Base-by-base conservation (phyloP, 1,140 invertebrate genomes). In the Magallana gigas region DNA sequence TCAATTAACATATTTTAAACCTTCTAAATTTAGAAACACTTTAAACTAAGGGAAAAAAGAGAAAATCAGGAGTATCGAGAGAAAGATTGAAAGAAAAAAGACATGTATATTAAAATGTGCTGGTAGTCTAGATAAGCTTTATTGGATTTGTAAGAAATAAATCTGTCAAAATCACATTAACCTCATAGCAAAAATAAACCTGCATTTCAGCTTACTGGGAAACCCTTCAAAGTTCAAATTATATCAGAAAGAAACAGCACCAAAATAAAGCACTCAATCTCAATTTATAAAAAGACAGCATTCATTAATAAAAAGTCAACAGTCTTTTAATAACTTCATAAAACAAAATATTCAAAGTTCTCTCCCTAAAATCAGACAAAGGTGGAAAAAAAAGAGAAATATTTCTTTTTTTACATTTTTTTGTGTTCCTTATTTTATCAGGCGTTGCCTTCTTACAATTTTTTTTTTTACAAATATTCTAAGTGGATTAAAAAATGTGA, bases 401-500 rank as follows among this genome's bases (percentile, higher is more conserved):
- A 48, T 29, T 29, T 29, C 18, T 76, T 12, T 18, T 18, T 76
- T 36, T 76, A 12, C 16, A 64, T 64, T 64, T 18, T 23, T 64
- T 64, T 14, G 12, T 64, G 12, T 76, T 71, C 9, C 68, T 48
- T 29, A 76, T 29, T 76, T 76, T 76, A 76, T 76, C 68, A 76
- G 68, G 68, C 68, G 68, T 76, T 76, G 68, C 68, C 68, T 76
- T 29, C 23, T 76, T 76, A 29, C 23, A 18, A 36, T 76, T 76
- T 76, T 29, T 48, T 36, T 48, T 16, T 76, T 76, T 12, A 76
- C 23, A 29, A 76, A 76, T 29, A 76, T 76, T 76, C 68, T 76
- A 29, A 76, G 68, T 76, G 68, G 23, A 76, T 76, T 76, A 76
- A 76, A 76, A 29, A 76, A 76, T 76, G 68, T 76, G 68, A 76